Evolutionary conservation across 2,113 vertebrate genomes (phyloP).

Genomic region (Machaerirhynchus nigripectus): DNA sequence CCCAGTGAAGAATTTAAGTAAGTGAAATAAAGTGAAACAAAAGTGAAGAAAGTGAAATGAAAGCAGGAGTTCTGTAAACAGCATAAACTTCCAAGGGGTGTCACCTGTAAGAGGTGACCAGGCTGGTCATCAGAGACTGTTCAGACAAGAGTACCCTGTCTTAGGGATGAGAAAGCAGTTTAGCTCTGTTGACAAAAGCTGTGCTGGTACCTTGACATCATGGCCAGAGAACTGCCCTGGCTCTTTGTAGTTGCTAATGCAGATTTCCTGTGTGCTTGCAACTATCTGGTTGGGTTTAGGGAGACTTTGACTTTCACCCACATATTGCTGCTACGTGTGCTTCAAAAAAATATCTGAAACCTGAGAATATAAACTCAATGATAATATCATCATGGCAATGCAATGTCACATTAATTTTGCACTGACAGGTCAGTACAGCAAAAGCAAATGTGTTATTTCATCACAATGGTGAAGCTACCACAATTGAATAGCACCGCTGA

Average conservation of each 20-base stretch:
- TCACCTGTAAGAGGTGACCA: background rate
- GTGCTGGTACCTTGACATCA: background rate
- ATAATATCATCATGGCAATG: background rate
- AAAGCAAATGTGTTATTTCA: background rate
- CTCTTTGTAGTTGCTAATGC: background rate
- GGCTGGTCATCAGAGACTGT: background rate
- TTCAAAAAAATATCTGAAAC: background rate
- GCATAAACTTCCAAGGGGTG: background rate
- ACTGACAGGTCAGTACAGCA: background rate
- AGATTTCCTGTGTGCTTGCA: background rate
- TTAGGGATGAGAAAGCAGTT: background rate
- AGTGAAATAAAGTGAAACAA: background rate
- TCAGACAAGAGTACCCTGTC: background rate
- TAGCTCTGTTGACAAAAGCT: background rate
- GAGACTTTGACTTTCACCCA: background rate
- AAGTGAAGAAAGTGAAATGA: background rate
- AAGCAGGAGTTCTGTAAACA: background rate
- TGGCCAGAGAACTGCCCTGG: background rate
- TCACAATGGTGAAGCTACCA: background rate
- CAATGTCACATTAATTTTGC: background rate
- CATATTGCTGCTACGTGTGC: accelerated
- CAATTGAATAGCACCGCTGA: background rate
- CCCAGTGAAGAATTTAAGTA: background rate
- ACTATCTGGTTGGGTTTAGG: background rate
- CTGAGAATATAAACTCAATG: background rate